Base-by-base conservation (phyloP, 2,797 vertebrate genomes). In the Furcifer pardalis region DNA sequence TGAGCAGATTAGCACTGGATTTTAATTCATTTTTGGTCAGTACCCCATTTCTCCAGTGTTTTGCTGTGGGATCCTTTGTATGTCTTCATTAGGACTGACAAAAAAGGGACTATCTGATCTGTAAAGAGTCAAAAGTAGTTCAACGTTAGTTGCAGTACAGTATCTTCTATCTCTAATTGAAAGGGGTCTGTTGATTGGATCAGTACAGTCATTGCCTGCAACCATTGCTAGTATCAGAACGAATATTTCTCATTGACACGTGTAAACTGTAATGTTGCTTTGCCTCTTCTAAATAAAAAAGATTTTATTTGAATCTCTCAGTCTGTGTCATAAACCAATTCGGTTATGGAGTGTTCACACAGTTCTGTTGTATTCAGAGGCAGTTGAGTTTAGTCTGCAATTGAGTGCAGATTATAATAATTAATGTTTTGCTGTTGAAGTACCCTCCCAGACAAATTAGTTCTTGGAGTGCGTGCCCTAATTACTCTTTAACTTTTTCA, bases 401-500 rank as follows among this genome's bases (percentile, higher is more conserved):
- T 79, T n/a, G n/a, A n/a, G 40, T 76, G 2, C 66, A 52, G 32
- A 73, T 46, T 66, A 86, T 68, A 86, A 76, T 84, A 91, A 86
- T 83, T 90, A 79, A 69, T 87, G 69, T 86, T 92, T 92, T 94
- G 88, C 87, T 91, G 84, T 87, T 77, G 79, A 75, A 80, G 81
- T 92, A 88, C 81, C 88, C 89, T 91, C 87, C 27, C 78, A 83
- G 82, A 88, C 84, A 83, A 89, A 83, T 86, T 89, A 89, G 79
- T 74, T 78, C 71, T 91, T 89, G 83, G 86, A 59, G 69, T 44
- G 42, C 42, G 66, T 73, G 35, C 89, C 85, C 37, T 92, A 91
- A 89, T 92, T 89, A 84, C 32, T 88, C 73, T 81, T 89, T 84
- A 78, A 79, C n/a, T 79, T 84, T 23, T 88, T 90, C n/a, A 88